These are phyloP conservation scores for Oceanites oceanicus DNA, from an alignment of 2,113 vertebrate species.

Conservation along the genomic window DNA sequence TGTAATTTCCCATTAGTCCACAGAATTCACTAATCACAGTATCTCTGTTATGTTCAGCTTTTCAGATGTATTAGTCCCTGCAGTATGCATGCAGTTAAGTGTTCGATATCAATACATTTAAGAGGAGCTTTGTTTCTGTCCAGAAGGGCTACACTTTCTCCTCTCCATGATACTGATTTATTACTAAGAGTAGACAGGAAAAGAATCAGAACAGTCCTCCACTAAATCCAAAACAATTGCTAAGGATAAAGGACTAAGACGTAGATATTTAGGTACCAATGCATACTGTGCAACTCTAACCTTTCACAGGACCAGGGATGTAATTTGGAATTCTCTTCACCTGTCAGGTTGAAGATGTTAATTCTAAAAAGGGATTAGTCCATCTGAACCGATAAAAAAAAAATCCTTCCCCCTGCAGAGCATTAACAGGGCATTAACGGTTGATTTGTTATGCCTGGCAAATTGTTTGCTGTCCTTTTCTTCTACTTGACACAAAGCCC, in stretches of 20 bases:
- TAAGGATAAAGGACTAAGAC: not conserved
- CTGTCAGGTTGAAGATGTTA: not conserved
- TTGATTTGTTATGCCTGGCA: not conserved
- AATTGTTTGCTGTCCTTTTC: not conserved
- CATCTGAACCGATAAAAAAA: not conserved
- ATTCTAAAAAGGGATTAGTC: not conserved
- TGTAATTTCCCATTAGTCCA: not conserved
- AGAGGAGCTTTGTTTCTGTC: not conserved
- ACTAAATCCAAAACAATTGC: not conserved
- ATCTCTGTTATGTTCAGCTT: not conserved
- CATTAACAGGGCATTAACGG: not conserved
- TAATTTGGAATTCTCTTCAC: not conserved
- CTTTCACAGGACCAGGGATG: not conserved
- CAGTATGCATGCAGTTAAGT: not conserved
- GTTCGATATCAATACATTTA: not conserved
- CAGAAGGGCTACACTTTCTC: not conserved
- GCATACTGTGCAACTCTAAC: not conserved
- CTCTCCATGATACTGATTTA: not conserved
- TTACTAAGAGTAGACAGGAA: not conserved
- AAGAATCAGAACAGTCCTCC: not conserved
- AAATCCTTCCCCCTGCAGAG: not conserved
- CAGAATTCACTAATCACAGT: not conserved
- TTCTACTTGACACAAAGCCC: not conserved
- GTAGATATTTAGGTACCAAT: not conserved
- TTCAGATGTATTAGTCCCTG: not conserved